Evolutionary conservation across 2,797 vertebrate species (phyloP), one percentile per base, ranked within the genome.

Genomic region (Octomys mimax): DNA sequence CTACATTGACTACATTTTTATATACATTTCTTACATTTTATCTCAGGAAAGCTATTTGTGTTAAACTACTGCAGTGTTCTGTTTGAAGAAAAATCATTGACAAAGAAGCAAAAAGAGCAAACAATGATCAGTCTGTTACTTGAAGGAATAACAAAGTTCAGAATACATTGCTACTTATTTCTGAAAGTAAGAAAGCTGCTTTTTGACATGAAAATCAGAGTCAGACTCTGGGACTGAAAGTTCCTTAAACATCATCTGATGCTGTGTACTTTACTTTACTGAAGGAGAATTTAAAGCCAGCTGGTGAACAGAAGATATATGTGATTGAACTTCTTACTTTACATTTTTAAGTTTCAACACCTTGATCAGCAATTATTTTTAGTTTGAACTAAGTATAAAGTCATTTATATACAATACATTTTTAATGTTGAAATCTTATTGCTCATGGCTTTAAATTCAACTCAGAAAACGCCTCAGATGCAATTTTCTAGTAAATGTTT

Each of bases 331-430:
- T 85, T 84, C 86, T 85, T 75, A 73, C 61, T 89, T 91, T 92
- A 87, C 36, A 82, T 87, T 94, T 96, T 94, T 71, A 92, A 95
- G 46, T 92, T 93, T 87, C 93, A 93, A 90, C 31, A 96, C 73
- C 52, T 96, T 96, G 68, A 93, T 98, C 84, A 95, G 94, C 92
- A 97, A 95, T 96, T 96, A 95, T 87, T 94, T 94, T 96, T 93
- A 88, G 62, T 54, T 96, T 75, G 33, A 96, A 31, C 59, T 95
- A 81, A 86, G 83, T 95, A 75, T 92, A 92, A 97, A 97, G 52
- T 92, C 57, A 97, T 97, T 97, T 96, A 94, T 95, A 97, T 97
- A 97, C 89, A 94, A 96, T 95, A 36, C 81, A 97, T 97, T 96
- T 97, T 97, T 97, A 97, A 97, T 97, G 96, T 80, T 97, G 77